Conservation (phyloP, 2,888 invertebrate species). For the Eupsilia transversa region DNA sequence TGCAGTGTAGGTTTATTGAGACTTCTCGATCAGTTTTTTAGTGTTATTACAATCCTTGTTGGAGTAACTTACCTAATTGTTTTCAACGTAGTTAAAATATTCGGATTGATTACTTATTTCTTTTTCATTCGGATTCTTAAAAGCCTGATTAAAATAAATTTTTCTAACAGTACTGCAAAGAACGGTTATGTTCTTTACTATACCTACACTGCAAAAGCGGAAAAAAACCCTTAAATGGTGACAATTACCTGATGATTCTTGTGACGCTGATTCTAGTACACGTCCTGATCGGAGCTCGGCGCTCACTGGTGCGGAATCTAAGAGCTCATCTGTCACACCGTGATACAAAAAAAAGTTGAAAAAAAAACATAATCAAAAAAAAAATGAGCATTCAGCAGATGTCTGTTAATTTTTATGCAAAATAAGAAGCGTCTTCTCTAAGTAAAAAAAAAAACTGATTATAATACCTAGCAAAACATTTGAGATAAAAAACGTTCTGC, state of each 20-base stretch:
- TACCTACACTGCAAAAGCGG: background rate
- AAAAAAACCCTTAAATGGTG: background rate
- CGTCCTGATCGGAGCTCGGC: constrained; percentile 46
- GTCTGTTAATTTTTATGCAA: background rate
- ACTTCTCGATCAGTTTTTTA: background rate
- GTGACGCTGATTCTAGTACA: constrained; percentile 32
- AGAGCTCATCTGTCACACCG: constrained; percentile 45
- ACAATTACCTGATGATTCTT: constrained; percentile 52
- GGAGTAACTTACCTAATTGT: background rate
- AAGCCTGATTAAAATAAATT: background rate
- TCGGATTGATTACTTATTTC: background rate
- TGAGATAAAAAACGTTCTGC: background rate
- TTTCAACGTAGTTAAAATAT: background rate
- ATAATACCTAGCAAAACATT: background rate
- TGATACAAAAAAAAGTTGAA: constrained; percentile 18
- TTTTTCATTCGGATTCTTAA: background rate
- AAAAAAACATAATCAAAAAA: constrained; percentile 15
- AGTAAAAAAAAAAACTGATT: background rate
- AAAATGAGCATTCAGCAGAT: background rate
- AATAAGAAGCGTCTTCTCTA: background rate
- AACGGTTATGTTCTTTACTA: background rate
- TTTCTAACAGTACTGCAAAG: background rate
- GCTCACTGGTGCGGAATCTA: constrained; percentile 48
- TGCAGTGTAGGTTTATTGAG: background rate
- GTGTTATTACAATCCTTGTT: background rate